phyloP scores from a whole-genome alignment of 2,797 vertebrate genomes.

The Poecile montanus region DNA sequence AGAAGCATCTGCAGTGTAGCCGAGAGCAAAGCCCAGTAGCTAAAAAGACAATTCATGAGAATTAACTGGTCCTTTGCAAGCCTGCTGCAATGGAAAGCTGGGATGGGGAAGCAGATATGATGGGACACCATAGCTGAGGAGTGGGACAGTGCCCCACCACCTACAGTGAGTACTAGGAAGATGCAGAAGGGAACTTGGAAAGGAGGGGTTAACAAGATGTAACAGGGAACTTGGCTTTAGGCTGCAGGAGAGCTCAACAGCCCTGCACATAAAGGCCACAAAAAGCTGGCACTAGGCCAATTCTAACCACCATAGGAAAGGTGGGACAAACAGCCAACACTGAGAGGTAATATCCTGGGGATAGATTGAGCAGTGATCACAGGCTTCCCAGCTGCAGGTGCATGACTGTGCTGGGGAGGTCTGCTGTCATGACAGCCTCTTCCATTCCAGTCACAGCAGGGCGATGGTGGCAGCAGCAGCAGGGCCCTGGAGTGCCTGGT shows the following conservation, averaged over 20 bases:
- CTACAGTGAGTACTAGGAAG: rapidly evolving
- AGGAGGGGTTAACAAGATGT: neutral
- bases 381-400: too few species aligned
- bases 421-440: neutral
- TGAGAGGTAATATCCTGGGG: neutral
- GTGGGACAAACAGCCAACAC: neutral
- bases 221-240: neutral
- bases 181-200: neutral
- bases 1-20: neutral
- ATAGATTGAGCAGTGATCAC: neutral
- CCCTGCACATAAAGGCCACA: neutral
- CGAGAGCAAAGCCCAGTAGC: rapidly evolving
- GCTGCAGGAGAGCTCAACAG: neutral
- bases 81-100: rapidly evolving
- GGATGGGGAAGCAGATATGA: rapidly evolving
- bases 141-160: neutral
- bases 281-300: neutral
- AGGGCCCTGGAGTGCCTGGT: neutral
- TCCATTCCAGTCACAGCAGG: neutral
- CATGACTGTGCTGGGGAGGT: neutral
- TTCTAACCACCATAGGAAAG: neutral
- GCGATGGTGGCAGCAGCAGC: neutral
- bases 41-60: neutral
- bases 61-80: neutral
- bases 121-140: neutral